Evolutionary conservation across 2,888 invertebrate genomes (phyloP), one percentile per base, ranked within the genome.

Genomic region (Eubasilissa splendida): DNA sequence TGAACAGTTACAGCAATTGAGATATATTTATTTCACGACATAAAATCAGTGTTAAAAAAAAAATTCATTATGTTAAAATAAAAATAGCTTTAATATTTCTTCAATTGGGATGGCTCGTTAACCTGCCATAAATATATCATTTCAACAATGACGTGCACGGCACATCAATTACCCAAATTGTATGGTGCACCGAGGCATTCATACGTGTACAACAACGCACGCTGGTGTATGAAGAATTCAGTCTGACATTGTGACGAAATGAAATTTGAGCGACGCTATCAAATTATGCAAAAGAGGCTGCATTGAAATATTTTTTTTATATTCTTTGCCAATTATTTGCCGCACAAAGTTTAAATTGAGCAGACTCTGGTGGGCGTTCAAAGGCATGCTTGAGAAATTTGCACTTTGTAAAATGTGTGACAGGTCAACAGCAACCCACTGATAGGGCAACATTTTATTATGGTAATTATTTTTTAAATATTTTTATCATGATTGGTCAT

Each of bases 101-200:
- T 8, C 54, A 71, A 71, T 54, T 14, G 54, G 52, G 52, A 54
- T 63, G 42, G 73, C 71, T 63, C 63, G 78, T 78, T 73, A 78
- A 78, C 73, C 63, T 78, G 73, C 54, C 78, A 60, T 78, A 78
- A 78, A 78, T 73, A 73, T 56, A 60, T 50, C 60, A 73, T 11
- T n/a, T 14, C 77, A 70, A 77, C 77, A 77, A 77, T 70, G 70
- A 59, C 54, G 22, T 50, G 31, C 54, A 33, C 70, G 5, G 63
- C 56, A n/a, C n/a, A n/a, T 59, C 58, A 78, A 78, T 78, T 78
- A 73, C 78, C 78, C 63, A 78, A 78, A 78, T 66, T 73, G 59
- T 59, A 70, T 73, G 31, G 22, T 2, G 42, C 54, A 53, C 52
- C 11, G 7, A 60, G 54, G 12, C 33, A 66, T 73, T 54, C 54